These are phyloP conservation scores for Bovichtus variegatus DNA, from an alignment of 2,797 vertebrate genomes.

Conservation along the genomic window DNA sequence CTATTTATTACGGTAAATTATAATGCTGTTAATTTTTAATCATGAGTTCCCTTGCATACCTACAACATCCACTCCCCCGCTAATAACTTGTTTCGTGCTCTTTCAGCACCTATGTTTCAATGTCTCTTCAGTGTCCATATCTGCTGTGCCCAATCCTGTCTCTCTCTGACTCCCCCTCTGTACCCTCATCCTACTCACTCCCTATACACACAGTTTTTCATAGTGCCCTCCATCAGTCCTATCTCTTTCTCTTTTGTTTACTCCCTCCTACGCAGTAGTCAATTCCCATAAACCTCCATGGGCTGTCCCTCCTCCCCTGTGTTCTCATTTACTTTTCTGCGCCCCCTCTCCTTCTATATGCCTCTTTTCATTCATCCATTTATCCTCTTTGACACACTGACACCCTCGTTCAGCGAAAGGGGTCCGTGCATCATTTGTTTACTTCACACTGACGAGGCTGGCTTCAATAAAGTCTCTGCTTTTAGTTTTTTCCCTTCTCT, in stretches of 20 bases:
- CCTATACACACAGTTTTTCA: constrained; percentile 25
- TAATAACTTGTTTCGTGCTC: constrained; percentile 1
- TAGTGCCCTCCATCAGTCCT: constrained; percentile 26
- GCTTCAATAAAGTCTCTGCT: constrained; percentile 36
- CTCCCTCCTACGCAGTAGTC: constrained; percentile 32
- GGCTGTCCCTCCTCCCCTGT: constrained; percentile 39
- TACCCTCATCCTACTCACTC: constrained; percentile 34
- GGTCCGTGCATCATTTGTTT: constrained; percentile 73
- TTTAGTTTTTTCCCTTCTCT: constrained; percentile 16
- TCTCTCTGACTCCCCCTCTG: neutral
- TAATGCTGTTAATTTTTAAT: neutral
- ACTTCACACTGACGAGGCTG: constrained; percentile 52
- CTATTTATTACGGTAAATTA: neutral
- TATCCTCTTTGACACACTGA: constrained; percentile 68
- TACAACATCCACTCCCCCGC: neutral
- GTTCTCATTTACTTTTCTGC: constrained; percentile 45
- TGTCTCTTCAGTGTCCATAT: constrained; percentile 32
- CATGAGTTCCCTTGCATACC: neutral
- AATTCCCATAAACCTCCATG: constrained; percentile 55
- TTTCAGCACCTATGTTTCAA: neutral
- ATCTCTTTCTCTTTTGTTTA: constrained; percentile 48
- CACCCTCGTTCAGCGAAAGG: constrained; percentile 50
- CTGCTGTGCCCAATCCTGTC: constrained; percentile 8
- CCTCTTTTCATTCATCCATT: constrained; percentile 64
- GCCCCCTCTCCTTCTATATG: constrained; percentile 26